Conservation (phyloP, 2,797 vertebrate genomes). For the Rachycentron canadum region DNA sequence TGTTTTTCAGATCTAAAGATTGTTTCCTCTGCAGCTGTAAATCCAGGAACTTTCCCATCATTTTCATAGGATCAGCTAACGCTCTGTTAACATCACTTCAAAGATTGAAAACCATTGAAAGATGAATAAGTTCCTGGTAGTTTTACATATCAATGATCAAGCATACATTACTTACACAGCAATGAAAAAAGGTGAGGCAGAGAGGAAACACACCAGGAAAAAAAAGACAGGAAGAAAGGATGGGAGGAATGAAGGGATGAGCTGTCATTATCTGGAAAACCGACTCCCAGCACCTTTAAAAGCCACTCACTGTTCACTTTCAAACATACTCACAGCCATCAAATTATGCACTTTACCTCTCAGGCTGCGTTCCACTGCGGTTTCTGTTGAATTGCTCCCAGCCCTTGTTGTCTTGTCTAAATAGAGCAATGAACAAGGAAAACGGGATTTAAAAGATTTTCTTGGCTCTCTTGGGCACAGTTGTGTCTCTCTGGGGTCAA, state of each 20-base stretch:
- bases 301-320: neutral
- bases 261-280: conserved; percentile 1
- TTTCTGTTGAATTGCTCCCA: conserved; percentile 3
- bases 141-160: no score
- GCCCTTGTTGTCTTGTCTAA: conserved; percentile 6
- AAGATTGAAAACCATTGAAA: no score
- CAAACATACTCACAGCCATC: neutral
- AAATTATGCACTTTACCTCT: conserved; percentile 7
- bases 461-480: conserved; percentile 21
- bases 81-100: no score
- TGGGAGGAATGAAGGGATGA: neutral
- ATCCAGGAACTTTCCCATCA: neutral
- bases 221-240: neutral
- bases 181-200: neutral
- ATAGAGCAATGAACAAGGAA: conserved; percentile 15
- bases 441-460: conserved; percentile 18
- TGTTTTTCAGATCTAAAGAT: neutral
- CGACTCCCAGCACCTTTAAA: neutral
- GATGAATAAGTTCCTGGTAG: neutral
- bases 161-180: neutral
- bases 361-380: neutral
- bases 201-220: neutral
- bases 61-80: neutral
- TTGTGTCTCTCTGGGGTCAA: conserved; percentile 22
- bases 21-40: neutral